Evolutionary conservation across 2,888 invertebrate genomes (phyloP).

Genomic region (Thecocarcelia acutangulata): DNA sequence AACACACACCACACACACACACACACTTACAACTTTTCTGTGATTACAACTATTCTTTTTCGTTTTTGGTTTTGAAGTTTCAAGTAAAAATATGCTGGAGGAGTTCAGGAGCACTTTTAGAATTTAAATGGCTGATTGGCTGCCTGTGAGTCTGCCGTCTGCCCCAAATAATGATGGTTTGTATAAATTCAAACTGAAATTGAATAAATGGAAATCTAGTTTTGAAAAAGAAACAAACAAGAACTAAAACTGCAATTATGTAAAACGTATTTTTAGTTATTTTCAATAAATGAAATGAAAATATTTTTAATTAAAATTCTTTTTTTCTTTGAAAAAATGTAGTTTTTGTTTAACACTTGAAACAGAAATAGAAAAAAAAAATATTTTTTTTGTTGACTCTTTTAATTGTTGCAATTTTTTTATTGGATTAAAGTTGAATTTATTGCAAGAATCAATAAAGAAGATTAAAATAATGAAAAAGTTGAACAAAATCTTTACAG

Average conservation of each 20-base stretch:
- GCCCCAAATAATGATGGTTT: slow-evolving; percentile 4
- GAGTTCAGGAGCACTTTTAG: not conserved
- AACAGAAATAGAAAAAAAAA: slow-evolving; percentile 10
- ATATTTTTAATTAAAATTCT: slow-evolving; percentile 35
- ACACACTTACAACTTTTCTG: not conserved
- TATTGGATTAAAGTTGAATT: too few relatives aligned
- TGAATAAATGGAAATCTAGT: slow-evolving; percentile 33
- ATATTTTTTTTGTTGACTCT: not conserved
- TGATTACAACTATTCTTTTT: too few relatives aligned
- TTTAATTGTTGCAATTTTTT: too few relatives aligned
- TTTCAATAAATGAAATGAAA: too few relatives aligned
- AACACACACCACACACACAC: not conserved
- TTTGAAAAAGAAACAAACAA: not conserved
- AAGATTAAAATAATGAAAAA: too few relatives aligned
- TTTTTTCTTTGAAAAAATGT: not conserved
- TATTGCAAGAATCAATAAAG: too few relatives aligned
- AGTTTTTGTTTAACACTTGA: slow-evolving; percentile 1
- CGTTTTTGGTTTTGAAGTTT: not conserved
- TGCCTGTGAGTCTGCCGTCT: slow-evolving; percentile 46
- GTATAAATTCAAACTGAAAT: slow-evolving; percentile 54
- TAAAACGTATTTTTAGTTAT: not conserved
- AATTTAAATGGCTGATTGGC: slow-evolving; percentile 28
- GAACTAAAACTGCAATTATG: slow-evolving; percentile 5
- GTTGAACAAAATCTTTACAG: too few relatives aligned
- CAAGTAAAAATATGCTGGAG: not conserved